Base-by-base conservation (phyloP, 2,888 invertebrate species). In the Clusia tigrina region DNA sequence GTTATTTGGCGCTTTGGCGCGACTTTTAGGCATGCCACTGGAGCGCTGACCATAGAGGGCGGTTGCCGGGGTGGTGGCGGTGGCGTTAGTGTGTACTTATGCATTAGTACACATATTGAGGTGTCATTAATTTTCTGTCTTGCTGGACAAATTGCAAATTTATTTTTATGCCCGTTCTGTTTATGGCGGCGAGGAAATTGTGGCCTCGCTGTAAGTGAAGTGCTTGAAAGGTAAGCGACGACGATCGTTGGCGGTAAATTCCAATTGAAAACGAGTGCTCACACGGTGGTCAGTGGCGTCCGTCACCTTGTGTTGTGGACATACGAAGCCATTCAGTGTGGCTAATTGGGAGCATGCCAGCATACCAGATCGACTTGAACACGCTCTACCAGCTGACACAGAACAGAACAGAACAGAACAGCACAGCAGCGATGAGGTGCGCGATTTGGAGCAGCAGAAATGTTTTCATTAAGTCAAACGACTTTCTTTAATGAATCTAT, bases 101-200 rank as follows among this genome's bases (percentile, higher is more conserved):
- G n/a, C n/a, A n/a, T n/a, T n/a, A n/a, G n/a, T n/a, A n/a, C 32
- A 32, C 42, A 6, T 6, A 5, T 42, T n/a, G 25, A 56, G 56
- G 56, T 57, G 62, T 62, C 62, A 26, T 62, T 62, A 62, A 54
- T 62, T 62, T 42, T 42, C 57, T 57, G 62, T 62, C 62, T 23
- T 23, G 17, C 37, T 52, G 26, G 57, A 62, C 62, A 62, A 62
- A 62, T 62, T 58, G 53, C 54, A 25, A 52, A 58, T 62, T 62
- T 58, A 58, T 57, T 58, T 52, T 18, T 56, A 23, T 56, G 55
- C 37, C 23, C 23, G 38, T 56, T 56, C n/a, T 23, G 38, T 32
- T 32, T 32, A 32, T 6, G 32, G 12, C 6, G 32, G 6, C 6
- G 12, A 12, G 32, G 32, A 32, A 32, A 32, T 32, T 12, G 32